These are phyloP conservation scores for Sylvietta virens DNA, from an alignment of 2,113 vertebrate species.

Conservation along the genomic window DNA sequence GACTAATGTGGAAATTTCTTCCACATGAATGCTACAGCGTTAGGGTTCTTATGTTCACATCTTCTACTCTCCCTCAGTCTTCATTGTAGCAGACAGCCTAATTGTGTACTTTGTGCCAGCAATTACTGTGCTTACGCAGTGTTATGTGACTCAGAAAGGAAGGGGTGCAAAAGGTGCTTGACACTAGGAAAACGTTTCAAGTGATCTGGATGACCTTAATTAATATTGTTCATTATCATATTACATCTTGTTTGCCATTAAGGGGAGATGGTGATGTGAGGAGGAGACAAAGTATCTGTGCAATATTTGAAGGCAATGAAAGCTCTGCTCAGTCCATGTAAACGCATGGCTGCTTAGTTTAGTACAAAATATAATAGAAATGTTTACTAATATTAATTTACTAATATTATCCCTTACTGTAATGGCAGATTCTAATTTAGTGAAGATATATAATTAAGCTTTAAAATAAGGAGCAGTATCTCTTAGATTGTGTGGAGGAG, in stretches of 20 bases:
- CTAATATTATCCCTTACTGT: neutral
- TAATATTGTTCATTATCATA: neutral
- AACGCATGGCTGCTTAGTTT: neutral
- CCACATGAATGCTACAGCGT: neutral
- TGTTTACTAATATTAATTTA: neutral
- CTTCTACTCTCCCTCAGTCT: neutral
- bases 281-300: neutral
- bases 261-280: neutral
- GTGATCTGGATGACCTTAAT: neutral
- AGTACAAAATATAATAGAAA: neutral
- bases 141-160: neutral
- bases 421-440: neutral
- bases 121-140: neutral
- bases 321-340: neutral
- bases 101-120: neutral
- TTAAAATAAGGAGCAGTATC: neutral
- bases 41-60: neutral
- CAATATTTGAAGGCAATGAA: neutral
- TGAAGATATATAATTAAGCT: neutral
- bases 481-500: neutral
- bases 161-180: neutral
- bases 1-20: neutral
- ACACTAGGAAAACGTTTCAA: neutral
- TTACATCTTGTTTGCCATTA: neutral
- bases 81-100: neutral